These are phyloP conservation scores for Rhorus exstirpatorius DNA, from an alignment of 2,888 invertebrate species.

Conservation along the genomic window DNA sequence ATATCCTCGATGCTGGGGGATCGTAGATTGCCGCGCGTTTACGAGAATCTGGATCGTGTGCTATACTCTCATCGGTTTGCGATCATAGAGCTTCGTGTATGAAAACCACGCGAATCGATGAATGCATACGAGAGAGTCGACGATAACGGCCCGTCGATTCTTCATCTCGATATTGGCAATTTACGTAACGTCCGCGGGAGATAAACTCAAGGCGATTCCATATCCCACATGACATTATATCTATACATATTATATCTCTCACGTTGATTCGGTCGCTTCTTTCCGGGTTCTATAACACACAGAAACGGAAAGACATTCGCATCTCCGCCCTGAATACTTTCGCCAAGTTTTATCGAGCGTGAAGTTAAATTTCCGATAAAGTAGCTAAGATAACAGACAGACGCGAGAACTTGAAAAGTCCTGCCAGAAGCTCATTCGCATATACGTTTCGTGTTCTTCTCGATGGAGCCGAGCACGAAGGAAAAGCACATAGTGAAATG, in stretches of 20 bases:
- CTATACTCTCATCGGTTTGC: conserved; percentile 18
- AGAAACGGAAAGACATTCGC: conserved; percentile 1
- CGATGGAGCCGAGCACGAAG: neutral
- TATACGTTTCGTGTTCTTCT: neutral
- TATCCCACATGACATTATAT: conserved; percentile 6
- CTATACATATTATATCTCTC: neutral
- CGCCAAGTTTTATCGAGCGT: conserved; percentile 36
- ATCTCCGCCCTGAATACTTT: conserved; percentile 22
- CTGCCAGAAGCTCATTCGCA: neutral
- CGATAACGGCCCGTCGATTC: conserved; percentile 31
- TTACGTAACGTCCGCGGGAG: conserved; percentile 39
- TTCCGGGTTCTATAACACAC: conserved; percentile 9
- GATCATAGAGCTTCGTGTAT: conserved; percentile 1
- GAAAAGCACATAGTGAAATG: neutral
- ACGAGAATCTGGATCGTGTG: conserved; percentile 38
- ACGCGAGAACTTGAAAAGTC: conserved; percentile 5
- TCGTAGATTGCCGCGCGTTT: conserved; percentile 41
- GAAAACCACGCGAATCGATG: neutral
- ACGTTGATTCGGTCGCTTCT: conserved; percentile 32
- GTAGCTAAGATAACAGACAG: conserved; percentile 14
- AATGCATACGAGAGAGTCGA: conserved; percentile 19
- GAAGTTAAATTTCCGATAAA: conserved; percentile 40
- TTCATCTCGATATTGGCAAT: conserved; percentile 60
- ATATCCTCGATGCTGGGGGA: conserved; percentile 24
- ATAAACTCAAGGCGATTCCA: neutral